Base-by-base conservation (phyloP, 2,797 vertebrate species). In the Podarcis siculus region DNA sequence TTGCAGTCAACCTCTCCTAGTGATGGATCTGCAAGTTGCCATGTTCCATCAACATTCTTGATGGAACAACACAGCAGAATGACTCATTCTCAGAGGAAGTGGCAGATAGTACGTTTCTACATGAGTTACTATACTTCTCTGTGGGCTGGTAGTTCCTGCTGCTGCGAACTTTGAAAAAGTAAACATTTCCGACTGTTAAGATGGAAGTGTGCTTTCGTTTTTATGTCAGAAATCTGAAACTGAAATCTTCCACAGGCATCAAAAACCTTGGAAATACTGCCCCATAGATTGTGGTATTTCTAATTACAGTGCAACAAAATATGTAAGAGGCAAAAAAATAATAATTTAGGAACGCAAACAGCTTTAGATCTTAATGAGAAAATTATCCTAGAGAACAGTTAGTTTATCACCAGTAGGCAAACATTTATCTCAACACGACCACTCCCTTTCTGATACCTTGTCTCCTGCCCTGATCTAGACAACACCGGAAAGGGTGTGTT, bases 401-500 rank as follows among this genome's bases (percentile, higher is more conserved):
- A 21, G 49, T 66, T 80, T 45, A 80, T 85, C 7, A 10, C 69
- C 78, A 32, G 23, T 85, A 49, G 67, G 67, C 49, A 75, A 67
- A n/a, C 58, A 37, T 89, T 85, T 66, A n/a, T 75, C n/a, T 19
- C 17, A 66, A n/a, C 2, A 5, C 21, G 15, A 35, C 17, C n/a
- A 3, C 77, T 66, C 67, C 82, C 66, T 64, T 42, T 79, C 66
- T 75, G 61, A 30, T 42, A 76, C 37, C 73, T 83, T n/a, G 17
- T 58, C 67, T 80, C 42, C 12, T n/a, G 55, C 13, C 17, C 55
- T 15, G 21, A 80, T 75, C 82, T 80, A 66, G 73, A 49, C 77
- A 85, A 85, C 77, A 49, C 82, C 55, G n/a, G 82, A 89, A 89
- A 89, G 55, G 87, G 87, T 71, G 82, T 84, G 82, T 55, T 15